A percentile compares a stretch with the other conserved stretches of the same genome.
These are phyloP conservation scores for Zosterops lateralis DNA, from an alignment of 2,113 vertebrate genomes.

Conservation along the genomic window DNA sequence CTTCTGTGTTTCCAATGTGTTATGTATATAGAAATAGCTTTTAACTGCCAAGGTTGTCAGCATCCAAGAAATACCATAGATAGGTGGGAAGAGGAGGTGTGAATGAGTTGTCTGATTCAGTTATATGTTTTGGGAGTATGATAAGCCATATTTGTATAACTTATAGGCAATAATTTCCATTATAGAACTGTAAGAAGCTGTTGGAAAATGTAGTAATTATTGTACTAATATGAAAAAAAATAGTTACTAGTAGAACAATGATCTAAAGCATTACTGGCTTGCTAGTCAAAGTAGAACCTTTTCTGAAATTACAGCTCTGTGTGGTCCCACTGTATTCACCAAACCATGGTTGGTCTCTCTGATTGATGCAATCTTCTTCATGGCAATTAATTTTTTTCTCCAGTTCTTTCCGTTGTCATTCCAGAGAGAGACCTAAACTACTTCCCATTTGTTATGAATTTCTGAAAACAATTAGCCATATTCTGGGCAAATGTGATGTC, in stretches of 20 bases:
- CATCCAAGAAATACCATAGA: conserved; percentile 10
- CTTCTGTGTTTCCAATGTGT: background rate
- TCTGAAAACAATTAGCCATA: background rate
- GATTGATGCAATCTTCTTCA: background rate
- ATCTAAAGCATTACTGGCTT: background rate
- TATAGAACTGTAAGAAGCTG: background rate
- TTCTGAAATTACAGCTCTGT: background rate
- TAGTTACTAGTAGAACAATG: background rate
- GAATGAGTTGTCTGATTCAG: background rate
- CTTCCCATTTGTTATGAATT: background rate
- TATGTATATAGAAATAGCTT: background rate
- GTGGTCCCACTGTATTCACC: background rate
- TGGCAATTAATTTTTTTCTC: background rate
- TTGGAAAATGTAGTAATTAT: background rate
- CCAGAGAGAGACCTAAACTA: background rate
- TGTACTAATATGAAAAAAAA: background rate
- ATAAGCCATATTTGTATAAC: background rate
- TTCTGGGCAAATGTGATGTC: background rate
- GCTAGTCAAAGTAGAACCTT: background rate
- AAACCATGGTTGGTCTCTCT: background rate
- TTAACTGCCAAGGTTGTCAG: background rate
- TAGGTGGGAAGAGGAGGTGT: conserved; percentile 13
- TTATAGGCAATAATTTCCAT: background rate
- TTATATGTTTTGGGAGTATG: background rate
- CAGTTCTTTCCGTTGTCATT: background rate